Evolutionary conservation across 2,113 vertebrate genomes (phyloP), one percentile per base, ranked within the genome.

Genomic region (Danio rerio): DNA sequence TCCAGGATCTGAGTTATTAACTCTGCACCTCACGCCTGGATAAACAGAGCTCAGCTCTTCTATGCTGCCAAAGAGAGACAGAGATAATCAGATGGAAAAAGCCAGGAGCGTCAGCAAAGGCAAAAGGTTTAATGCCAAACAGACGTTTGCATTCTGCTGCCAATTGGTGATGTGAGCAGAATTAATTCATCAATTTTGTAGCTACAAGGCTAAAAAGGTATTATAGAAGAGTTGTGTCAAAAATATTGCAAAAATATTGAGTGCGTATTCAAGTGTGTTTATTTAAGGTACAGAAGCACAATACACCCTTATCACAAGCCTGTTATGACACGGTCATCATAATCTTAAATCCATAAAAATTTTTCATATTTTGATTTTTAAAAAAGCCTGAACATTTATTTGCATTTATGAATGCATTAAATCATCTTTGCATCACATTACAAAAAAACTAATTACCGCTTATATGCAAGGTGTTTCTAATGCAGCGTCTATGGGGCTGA

Each of bases 11-110:
- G 56, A 40, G 21, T 75, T 42, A 62, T 75, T 49, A 75, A 18
- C 15, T 8, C 69, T 71, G 49, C 45, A 71, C 47, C 18, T 71
- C 69, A 50, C 12, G 65, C 43, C n/a, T 10, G 43, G 43, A 53
- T 58, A 74, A 74, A 49, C 59, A 66, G 50, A 31, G 43, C n/a
- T 59, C 42, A 53, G 61, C 21, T 73, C 20, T 78, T 66, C 45
- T 58, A 65, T 40, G 9, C 61, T 15, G 43, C 21, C 56, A 78
- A 31, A 81, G 16, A 63, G 63, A 77, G 5, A 8, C 40, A 15
- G 10, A 82, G 66, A 70, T 31, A 77, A 80, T 68, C 61, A 77
- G 42, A 82, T 53, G 47, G 49, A 71, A 15, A 59, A 52, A 72
- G 12, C 9, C 11, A 68, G 75, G 20, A 52, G 45, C 21, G 20